These are phyloP conservation scores for Ondatra zibethicus DNA, from an alignment of 2,113 vertebrate genomes.

Conservation along the genomic window DNA sequence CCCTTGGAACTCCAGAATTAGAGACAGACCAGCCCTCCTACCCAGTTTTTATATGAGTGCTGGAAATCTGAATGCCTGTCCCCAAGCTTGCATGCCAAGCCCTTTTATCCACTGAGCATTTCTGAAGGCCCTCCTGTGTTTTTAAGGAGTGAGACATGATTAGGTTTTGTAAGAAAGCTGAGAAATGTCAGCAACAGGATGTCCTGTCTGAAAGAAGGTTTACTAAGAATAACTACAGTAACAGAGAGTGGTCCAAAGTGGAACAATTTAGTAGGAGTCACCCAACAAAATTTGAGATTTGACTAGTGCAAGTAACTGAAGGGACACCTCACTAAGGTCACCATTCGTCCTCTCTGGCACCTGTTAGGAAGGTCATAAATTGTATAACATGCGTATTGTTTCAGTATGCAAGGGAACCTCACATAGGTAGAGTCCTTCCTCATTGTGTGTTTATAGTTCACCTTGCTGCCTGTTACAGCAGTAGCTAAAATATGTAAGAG, in stretches of 20 bases:
- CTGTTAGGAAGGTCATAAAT: not conserved
- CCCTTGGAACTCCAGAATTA: not conserved
- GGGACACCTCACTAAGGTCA: fast-evolving
- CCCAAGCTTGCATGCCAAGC: not conserved
- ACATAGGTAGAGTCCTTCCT: not conserved
- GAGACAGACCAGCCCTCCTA: not conserved
- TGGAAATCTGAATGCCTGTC: not conserved
- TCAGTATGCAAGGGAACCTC: no score
- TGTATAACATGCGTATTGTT: not conserved
- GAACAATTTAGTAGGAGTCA: not conserved
- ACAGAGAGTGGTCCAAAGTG: not conserved
- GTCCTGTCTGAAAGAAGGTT: not conserved
- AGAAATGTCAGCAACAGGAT: not conserved
- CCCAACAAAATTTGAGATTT: not conserved
- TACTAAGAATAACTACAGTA: not conserved
- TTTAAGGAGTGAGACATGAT: not conserved
- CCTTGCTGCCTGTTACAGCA: not conserved
- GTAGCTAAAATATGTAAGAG: not conserved
- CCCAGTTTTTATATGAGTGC: not conserved
- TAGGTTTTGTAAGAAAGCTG: not conserved
- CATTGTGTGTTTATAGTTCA: no score
- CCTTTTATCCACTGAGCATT: not conserved
- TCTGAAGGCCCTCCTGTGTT: not conserved
- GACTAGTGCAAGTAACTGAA: not conserved
- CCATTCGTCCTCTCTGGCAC: not conserved